Evolutionary conservation across 2,888 invertebrate genomes (phyloP), one percentile per base, ranked within the genome.

Genomic region (Elmis aenea): DNA sequence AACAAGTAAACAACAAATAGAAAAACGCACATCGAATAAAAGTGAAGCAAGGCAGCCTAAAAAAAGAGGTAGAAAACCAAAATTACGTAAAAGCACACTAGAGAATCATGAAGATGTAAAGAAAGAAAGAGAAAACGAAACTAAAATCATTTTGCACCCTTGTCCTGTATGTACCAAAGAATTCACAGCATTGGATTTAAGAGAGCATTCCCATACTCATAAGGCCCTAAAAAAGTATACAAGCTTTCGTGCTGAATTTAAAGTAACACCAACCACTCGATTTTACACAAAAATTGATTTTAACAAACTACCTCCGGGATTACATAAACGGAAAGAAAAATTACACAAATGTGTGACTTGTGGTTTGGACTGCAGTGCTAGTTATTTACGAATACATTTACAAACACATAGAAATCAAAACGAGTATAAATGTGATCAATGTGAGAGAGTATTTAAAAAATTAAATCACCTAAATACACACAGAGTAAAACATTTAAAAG

Each of bases 391-490:
- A 11, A 3, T 46, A 13, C 61, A 61, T 42, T 35, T 59, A 9
- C 48, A 56, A 25, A 43, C 41, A 12, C 60, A 61, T 32, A 41
- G 52, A 16, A 50, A 51, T 20, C 43, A 57, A 37, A 48, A 51
- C 20, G 54, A 57, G 28, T 60, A 48, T 35, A 48, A 51, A 38
- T 61, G 62, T 39, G 53, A 58, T 36, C 51, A 57, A 34, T 61
- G 60, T 30, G 51, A 50, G 31, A 47, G 60, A 26, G 53, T 59
- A 12, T 62, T 61, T 30, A 56, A 49, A 37, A 52, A 51, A 47
- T 37, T 58, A 29, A 60, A 57, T 38, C 57, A 59, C 43, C 48
- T 61, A 31, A 58, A 58, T 44, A 57, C 52, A 4, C 61, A 61
- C 34, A 42, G 52, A 12, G 43, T 60, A 1, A 54, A 55, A 33